Evolutionary conservation across 2,797 vertebrate genomes (phyloP).

Genomic region (Nannoperca obscura): DNA sequence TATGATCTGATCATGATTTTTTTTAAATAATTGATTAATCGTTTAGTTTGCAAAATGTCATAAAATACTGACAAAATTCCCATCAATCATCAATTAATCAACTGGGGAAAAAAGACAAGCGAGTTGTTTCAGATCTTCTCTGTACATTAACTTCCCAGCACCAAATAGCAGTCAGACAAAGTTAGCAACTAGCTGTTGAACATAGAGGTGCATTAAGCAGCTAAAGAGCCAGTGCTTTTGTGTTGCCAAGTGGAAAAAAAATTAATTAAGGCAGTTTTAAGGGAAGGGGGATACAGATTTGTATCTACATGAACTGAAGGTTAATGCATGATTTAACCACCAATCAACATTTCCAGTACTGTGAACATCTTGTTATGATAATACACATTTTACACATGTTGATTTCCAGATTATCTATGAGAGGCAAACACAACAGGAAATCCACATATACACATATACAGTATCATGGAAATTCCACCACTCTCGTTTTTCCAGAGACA

Average conservation of each 20-base stretch:
- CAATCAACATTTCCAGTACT: constrained; percentile 8
- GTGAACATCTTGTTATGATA: constrained; percentile 9
- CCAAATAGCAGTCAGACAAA: not conserved
- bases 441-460: not conserved
- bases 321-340: constrained; percentile 22
- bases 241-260: not conserved
- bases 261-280: not conserved
- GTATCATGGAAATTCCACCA: constrained; percentile 5
- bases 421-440: constrained; percentile 13
- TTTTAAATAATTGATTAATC: too few relatives aligned
- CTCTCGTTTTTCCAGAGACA: not conserved
- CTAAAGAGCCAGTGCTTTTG: not conserved
- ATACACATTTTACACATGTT: rapidly evolving
- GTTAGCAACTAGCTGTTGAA: too few relatives aligned
- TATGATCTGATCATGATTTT: too few relatives aligned
- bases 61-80: too few relatives aligned
- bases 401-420: not conserved
- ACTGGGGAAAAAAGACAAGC: not conserved
- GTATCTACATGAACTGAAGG: not conserved
- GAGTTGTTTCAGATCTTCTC: not conserved
- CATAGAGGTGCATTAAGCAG: not conserved
- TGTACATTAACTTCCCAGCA: not conserved
- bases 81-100: not conserved
- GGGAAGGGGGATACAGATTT: not conserved
- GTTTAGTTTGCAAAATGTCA: too few relatives aligned